Evolutionary conservation across 2,113 vertebrate genomes (phyloP), one percentile per base, ranked within the genome.

Genomic region (Catharus bicknelli): DNA sequence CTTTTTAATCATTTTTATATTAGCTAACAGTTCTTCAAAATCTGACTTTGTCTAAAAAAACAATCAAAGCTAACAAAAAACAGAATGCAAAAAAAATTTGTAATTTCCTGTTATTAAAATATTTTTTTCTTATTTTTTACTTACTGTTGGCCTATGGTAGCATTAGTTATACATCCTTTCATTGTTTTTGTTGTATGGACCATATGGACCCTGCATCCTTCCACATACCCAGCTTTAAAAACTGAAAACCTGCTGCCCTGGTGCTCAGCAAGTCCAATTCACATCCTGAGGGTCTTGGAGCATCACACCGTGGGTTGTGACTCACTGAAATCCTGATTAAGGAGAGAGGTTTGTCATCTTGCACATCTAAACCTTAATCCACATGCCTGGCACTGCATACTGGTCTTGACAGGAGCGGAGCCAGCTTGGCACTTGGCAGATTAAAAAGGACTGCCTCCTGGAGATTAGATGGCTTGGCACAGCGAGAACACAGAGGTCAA

Each of bases 1-100:
- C 61, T 94, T 95, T 77, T 88, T 83, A 96, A 96, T 94, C 73
- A 96, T 79, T 95, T 97, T 96, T 96, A 83, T 93, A 87, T 91
- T 85, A 96, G 75, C 67, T 96, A 92, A 94, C 61, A 92, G 84
- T 93, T 97, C 87, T 92, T 97, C 89, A 97, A 96, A 96, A 97
- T 95, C 47, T 97, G 82, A 93, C 77, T 91, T 96, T 95, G 79
- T 93, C 70, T 84, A 87, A 97, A 94, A 62, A 32, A 16, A 79
- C 25, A 43, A 4, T 7, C 3, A 25, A 70, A 38, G 6, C 11
- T 59, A 81, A 55, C 84, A 97, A 97, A 97, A 97, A 83, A 82
- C 50, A 80, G 69, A 86, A 58, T 47, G 50, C 26, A 88, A 87
- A 95, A 95, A 26, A 21, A 38, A 38, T 10, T 38, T 54, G 13